A percentile compares a stretch with the other conserved stretches of the same genome.
phyloP scores from a whole-genome alignment of 1,140 invertebrate species.

The Paraescarpia echinospica region DNA sequence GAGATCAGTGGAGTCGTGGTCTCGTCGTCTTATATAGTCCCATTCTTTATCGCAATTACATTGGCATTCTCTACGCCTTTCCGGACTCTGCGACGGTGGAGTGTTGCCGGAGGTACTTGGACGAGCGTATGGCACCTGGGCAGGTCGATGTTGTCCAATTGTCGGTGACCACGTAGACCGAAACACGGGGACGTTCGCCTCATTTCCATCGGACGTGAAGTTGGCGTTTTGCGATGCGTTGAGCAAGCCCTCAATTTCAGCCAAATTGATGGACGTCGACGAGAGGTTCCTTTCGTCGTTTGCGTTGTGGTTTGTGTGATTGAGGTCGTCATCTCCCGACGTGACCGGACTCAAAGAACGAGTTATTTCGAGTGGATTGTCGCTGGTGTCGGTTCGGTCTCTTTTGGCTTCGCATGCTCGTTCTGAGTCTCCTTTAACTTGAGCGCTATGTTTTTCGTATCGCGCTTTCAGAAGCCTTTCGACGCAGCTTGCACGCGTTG shows the following conservation, averaged over 20 bases:
- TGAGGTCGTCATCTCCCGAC: not conserved
- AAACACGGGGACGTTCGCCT: not conserved
- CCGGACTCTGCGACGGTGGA: not conserved
- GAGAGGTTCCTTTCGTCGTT: not conserved
- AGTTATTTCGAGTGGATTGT: not conserved
- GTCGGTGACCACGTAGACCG: not conserved
- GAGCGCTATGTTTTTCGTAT: not conserved
- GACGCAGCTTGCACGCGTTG: not conserved
- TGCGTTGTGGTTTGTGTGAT: not conserved
- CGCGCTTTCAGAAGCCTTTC: not conserved
- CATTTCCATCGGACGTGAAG: no score
- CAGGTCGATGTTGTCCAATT: not conserved
- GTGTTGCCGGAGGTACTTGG: not conserved
- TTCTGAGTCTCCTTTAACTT: not conserved
- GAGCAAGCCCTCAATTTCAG: not conserved
- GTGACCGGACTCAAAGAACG: not conserved
- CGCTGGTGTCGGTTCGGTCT: not conserved
- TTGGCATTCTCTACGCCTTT: not conserved
- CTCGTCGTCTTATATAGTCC: not conserved
- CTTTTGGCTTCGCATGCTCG: not conserved
- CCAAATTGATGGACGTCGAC: not conserved
- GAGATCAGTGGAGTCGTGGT: not conserved
- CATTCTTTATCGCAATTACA: not conserved
- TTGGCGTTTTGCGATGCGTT: not conserved
- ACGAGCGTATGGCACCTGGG: not conserved